Conservation (phyloP, 2,113 vertebrate species). For the Notothenia rossii region DNA sequence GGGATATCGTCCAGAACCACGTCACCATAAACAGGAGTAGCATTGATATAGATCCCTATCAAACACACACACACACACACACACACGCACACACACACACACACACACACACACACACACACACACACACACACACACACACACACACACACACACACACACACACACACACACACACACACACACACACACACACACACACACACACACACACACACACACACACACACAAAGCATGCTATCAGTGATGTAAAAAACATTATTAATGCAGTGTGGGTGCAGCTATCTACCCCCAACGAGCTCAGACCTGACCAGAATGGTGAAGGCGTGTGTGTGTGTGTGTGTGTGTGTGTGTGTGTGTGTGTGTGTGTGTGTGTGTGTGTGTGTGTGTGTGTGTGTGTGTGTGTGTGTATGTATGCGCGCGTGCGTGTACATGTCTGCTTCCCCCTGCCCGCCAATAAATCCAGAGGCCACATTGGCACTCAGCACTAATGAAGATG, state of each 20-base stretch:
- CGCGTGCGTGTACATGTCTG: slow-evolving; percentile 27
- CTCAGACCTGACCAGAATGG: not conserved
- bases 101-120: not conserved
- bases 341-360: slow-evolving; percentile 10
- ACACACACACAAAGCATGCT: not conserved
- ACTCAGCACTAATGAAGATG: slow-evolving; percentile 68
- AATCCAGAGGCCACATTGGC: slow-evolving; percentile 58
- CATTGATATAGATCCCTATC: slow-evolving; percentile 5
- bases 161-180: slow-evolving; percentile 10
- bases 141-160: slow-evolving; percentile 3
- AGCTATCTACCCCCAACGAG: slow-evolving; percentile 19
- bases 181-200: slow-evolving; percentile 7
- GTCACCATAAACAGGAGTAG: slow-evolving; percentile 7
- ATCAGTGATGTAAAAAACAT: slow-evolving; percentile 37
- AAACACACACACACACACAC: slow-evolving; percentile 13
- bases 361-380: not conserved
- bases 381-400: slow-evolving; percentile 4
- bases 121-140: slow-evolving; percentile 2
- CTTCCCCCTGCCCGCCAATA: slow-evolving; percentile 46
- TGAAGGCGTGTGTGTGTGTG: slow-evolving; percentile 1
- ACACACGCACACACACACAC: not conserved
- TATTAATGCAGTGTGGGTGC: slow-evolving; percentile 36
- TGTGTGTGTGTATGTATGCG: not conserved
- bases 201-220: slow-evolving; percentile 8
- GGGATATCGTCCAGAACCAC: not conserved